Evolutionary conservation across 1,140 invertebrate species (phyloP).

Genomic region (Copidosoma floridanum): DNA sequence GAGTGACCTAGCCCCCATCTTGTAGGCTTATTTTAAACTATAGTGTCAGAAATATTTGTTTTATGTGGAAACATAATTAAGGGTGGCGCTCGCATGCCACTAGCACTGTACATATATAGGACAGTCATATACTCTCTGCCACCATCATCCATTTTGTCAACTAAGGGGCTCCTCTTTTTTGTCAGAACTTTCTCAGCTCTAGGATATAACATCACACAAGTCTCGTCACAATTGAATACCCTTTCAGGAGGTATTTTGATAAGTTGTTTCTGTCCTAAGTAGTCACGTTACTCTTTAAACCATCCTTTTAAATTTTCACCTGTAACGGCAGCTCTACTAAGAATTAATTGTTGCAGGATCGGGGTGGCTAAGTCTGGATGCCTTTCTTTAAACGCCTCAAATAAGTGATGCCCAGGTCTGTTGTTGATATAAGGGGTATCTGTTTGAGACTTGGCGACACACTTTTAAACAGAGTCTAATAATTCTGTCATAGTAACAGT

Average conservation of each 20-base stretch:
- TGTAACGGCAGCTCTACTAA: constrained; percentile 18
- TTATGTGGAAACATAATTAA: constrained; percentile 38
- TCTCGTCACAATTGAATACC: constrained; percentile 31
- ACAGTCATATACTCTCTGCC: constrained; percentile 39
- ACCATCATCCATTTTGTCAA: constrained; percentile 36
- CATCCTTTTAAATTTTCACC: constrained; percentile 25
- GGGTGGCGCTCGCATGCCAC: constrained; percentile 32
- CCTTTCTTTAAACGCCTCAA: constrained; percentile 7
- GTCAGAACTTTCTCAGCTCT: constrained; percentile 37
- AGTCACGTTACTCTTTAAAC: constrained; percentile 11
- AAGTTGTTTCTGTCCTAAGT: constrained; percentile 19
- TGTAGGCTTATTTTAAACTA: constrained; percentile 29
- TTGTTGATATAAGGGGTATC: too few relatives aligned
- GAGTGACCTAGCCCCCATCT: constrained; percentile 43
- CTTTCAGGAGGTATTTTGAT: constrained; percentile 14
- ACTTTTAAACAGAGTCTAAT: background rate
- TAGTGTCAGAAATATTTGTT: constrained; percentile 26
- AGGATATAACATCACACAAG: constrained; percentile 40
- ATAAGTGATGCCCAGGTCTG: constrained; percentile 27
- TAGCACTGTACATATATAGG: constrained; percentile 36
- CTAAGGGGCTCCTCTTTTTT: constrained; percentile 40
- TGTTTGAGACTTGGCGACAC: background rate
- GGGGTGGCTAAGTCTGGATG: constrained; percentile 19
- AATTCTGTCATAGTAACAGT: background rate
- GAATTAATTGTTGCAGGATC: constrained; percentile 16